Percentiles rank a stretch among this genome's conserved stretches.
Evolutionary conservation across 2,797 vertebrate species (phyloP).

Genomic region (Crypturellus tataupa): DNA sequence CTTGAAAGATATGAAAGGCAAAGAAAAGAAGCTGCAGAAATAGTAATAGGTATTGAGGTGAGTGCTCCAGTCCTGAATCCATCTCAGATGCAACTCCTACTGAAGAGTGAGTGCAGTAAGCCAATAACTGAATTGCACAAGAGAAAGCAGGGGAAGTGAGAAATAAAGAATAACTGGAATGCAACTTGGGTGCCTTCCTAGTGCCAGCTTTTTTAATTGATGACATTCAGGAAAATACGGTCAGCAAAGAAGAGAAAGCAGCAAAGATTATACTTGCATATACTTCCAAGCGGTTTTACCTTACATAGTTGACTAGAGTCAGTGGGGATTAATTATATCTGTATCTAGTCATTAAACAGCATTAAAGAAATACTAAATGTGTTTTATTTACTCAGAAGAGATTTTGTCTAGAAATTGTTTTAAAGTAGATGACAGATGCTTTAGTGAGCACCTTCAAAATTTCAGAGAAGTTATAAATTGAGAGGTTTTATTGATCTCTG

Average conservation of each 20-base stretch:
- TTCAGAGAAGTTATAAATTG: background rate
- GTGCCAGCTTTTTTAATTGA: background rate
- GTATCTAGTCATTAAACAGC: background rate
- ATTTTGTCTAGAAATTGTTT: background rate
- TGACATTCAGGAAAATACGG: background rate
- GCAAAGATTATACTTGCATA: background rate
- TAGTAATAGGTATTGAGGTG: accelerated
- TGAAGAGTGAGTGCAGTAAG: background rate
- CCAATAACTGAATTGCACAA: background rate
- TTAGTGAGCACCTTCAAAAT: background rate
- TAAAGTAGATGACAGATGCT: background rate
- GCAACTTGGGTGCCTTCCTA: background rate
- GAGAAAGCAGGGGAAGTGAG: background rate
- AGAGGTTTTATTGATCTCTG: background rate
- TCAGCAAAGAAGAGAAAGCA: background rate
- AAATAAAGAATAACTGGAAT: background rate
- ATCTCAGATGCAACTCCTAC: background rate
- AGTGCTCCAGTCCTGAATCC: background rate
- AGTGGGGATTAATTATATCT: background rate
- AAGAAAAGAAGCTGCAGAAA: background rate
- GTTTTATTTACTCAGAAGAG: background rate
- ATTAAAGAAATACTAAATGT: background rate
- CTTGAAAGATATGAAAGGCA: background rate
- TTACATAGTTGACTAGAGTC: background rate
- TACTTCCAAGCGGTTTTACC: background rate